phyloP scores from a whole-genome alignment of 2,797 vertebrate species.

The Picus viridis region DNA sequence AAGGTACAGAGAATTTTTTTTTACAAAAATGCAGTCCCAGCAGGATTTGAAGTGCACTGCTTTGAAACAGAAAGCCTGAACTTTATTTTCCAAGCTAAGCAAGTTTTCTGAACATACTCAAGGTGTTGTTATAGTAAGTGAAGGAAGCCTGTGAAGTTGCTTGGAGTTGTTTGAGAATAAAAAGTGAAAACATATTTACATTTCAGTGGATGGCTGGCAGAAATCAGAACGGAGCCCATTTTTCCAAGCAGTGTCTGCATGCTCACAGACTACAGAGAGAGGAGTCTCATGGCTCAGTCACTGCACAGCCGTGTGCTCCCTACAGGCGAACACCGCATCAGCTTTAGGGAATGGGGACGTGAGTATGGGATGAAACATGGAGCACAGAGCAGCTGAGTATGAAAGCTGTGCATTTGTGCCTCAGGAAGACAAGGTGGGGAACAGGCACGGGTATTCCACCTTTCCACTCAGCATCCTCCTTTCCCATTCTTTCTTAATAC shows the following conservation, averaged over 20 bases:
- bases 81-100: constrained; percentile 5
- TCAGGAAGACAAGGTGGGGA: not conserved
- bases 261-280: not conserved
- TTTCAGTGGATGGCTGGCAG: not conserved
- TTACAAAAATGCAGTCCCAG: not conserved
- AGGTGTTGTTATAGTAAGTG: not conserved
- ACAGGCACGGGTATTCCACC: not conserved
- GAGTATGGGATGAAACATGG: not conserved
- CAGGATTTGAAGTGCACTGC: not conserved
- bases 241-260: not conserved
- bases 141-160: not conserved
- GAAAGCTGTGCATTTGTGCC: not conserved
- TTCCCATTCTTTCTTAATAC: not conserved
- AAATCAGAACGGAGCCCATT: not conserved
- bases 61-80: constrained; percentile 32
- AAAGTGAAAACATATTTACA: not conserved
- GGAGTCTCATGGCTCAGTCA: not conserved
- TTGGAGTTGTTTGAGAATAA: not conserved
- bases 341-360: not conserved
- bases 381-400: not conserved
- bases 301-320: not conserved
- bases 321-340: not conserved
- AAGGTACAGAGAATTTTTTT: not conserved
- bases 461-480: not conserved
- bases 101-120: not conserved